phyloP scores from a whole-genome alignment of 2,797 vertebrate species.

The Gorsachius magnificus region DNA sequence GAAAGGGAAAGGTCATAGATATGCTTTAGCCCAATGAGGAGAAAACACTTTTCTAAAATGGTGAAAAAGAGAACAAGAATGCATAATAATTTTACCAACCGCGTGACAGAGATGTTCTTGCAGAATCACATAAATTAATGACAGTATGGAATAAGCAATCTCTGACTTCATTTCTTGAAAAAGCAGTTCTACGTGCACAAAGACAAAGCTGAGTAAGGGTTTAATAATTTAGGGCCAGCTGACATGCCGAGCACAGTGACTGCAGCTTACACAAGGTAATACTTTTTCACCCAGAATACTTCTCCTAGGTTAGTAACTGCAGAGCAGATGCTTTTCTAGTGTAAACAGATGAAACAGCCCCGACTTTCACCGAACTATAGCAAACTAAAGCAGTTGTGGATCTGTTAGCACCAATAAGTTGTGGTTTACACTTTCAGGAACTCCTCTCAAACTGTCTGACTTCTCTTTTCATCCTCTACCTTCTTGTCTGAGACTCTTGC shows the following conservation, averaged over 20 bases:
- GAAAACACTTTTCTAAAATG: not conserved
- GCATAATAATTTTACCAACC: not conserved
- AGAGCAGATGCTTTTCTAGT: not conserved
- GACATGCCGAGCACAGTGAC: not conserved
- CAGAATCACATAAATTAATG: not conserved
- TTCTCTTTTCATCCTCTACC: not conserved
- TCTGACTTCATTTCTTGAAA: not conserved
- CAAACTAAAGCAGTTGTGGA: not conserved
- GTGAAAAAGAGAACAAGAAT: not conserved
- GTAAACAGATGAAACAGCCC: not conserved
- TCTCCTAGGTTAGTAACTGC: not conserved
- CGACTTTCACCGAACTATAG: not conserved
- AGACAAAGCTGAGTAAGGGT: not conserved
- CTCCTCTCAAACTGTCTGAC: not conserved
- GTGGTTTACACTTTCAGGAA: not conserved
- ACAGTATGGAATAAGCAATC: not conserved
- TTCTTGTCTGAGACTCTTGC: not conserved
- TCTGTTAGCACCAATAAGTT: not conserved
- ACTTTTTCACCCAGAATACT: not conserved
- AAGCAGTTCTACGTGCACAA: not conserved
- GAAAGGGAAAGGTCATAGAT: not conserved
- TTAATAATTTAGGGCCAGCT: not conserved
- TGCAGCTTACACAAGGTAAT: not conserved
- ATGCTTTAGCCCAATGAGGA: not conserved
- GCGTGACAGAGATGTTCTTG: not conserved